Conservation (phyloP, 2,888 invertebrate genomes). For the Oligia fasciuncula region DNA sequence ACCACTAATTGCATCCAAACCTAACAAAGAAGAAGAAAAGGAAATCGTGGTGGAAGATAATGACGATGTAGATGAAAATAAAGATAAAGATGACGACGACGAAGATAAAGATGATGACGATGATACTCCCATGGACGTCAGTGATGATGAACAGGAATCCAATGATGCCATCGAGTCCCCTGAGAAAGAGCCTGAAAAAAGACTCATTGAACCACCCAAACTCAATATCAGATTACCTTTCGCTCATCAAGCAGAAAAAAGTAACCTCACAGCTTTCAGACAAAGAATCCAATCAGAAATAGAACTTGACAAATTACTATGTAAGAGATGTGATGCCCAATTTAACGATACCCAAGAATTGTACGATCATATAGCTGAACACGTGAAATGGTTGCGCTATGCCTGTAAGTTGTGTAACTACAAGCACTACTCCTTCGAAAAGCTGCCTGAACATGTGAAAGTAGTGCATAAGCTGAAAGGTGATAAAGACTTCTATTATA, state of each 20-base stretch:
- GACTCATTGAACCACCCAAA: slow-evolving; percentile 52
- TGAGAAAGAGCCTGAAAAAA: slow-evolving; percentile 65
- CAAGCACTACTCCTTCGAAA: slow-evolving; percentile 91
- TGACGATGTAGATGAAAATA: slow-evolving; percentile 61
- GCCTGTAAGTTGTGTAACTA: slow-evolving; percentile 94
- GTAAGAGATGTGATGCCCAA: slow-evolving; percentile 88
- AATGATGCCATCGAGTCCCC: slow-evolving; percentile 71
- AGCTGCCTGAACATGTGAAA: slow-evolving; percentile 92
- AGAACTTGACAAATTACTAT: slow-evolving; percentile 82
- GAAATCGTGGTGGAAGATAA: slow-evolving; percentile 49
- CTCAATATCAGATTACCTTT: slow-evolving; percentile 76
- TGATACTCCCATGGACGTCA: slow-evolving; percentile 69
- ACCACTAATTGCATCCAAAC: slow-evolving; percentile 49
- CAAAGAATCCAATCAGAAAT: slow-evolving; percentile 82
- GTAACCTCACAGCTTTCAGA: slow-evolving; percentile 81
- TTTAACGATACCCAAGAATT: slow-evolving; percentile 88
- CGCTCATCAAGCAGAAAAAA: slow-evolving; percentile 82
- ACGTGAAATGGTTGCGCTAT: slow-evolving; percentile 93
- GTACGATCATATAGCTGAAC: slow-evolving; percentile 91
- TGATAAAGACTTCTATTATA: slow-evolving; percentile 87
- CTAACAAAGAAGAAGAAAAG: slow-evolving; percentile 58
- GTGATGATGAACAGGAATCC: slow-evolving; percentile 69
- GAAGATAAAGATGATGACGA: slow-evolving; percentile 63
- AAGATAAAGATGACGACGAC: slow-evolving; percentile 46
- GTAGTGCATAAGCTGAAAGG: slow-evolving; percentile 91